These are phyloP conservation scores for Mus musculus DNA, from an alignment of 2,113 vertebrate species.

Conservation along the genomic window DNA sequence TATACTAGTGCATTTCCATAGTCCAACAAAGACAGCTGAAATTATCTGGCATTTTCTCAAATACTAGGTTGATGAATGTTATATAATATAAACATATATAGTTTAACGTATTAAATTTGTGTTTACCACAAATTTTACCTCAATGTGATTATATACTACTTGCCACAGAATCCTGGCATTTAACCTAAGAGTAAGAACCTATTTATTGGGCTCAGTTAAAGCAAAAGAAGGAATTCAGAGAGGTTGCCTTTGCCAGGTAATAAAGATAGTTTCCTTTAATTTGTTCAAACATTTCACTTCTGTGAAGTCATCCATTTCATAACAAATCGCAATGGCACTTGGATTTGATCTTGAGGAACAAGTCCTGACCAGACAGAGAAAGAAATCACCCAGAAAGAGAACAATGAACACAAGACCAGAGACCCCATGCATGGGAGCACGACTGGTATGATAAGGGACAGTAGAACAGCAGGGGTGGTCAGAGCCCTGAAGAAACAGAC, in stretches of 20 bases:
- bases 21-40: background rate
- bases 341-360: background rate
- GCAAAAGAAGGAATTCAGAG: background rate
- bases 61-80: background rate
- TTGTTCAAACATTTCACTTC: conserved; percentile 56
- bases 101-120: background rate
- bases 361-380: background rate
- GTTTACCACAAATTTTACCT: conserved; percentile 4
- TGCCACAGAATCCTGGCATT: background rate
- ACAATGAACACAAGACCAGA: background rate
- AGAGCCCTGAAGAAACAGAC: background rate
- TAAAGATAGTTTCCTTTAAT: conserved; percentile 49
- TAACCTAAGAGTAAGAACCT: background rate
- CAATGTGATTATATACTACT: background rate
- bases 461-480: accelerated
- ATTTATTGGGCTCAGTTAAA: background rate
- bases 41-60: background rate
- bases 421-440: background rate
- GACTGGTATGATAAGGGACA: accelerated
- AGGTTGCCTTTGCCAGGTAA: background rate
- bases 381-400: background rate
- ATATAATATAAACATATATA: background rate
- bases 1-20: background rate
- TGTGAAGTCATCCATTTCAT: conserved; percentile 54
- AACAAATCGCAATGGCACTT: conserved; percentile 21